Evolutionary conservation across 2,888 invertebrate genomes (phyloP), one percentile per base, ranked within the genome.

Genomic region (Cryptus viduatorius): DNA sequence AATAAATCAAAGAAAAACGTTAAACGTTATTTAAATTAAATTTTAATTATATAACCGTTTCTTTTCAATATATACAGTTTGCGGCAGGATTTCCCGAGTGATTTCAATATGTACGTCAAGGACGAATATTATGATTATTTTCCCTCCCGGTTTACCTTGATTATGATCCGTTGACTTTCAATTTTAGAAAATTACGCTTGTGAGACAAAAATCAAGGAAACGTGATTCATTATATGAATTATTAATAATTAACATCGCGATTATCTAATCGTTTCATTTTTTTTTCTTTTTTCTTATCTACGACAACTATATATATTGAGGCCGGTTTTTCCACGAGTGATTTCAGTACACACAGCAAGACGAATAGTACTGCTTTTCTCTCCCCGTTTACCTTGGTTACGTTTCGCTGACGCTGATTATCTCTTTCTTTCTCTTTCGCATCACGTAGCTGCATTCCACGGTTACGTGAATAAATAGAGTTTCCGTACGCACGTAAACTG

Each of bases 321-420:
- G 7, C 31, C 4, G 10, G 29, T 29, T 61, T 61, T 61, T 29
- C 59, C 31, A 3, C 56, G 42, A 42, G 31, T 7, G 65, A 65
- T 65, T 65, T 16, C 16, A 16, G n/a, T 12, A 65, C 46, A 37
- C 42, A 37, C 59, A 4, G 46, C 64, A 67, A 67, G 80, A 61
- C 44, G 68, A 29, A 42, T 8, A 72, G 31, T 44, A 76, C 16
- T 10, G 59, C 67, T 53, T 50, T 69, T 75, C 12, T 24, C 50
- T 50, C 16, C 29, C 59, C 31, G 19, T 73, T 61, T 83, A 59
- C 73, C 75, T 71, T 48, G 53, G 68, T 69, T 73, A 83, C 82
- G 73, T 79, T 79, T 73, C 73, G 73, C 79, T 79, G 78, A 75
- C 78, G 68, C 67, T 69, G 82, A 59, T 68, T 82, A 79, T 73